phyloP scores from a whole-genome alignment of 2,113 vertebrate genomes.

The Casuarius casuarius region DNA sequence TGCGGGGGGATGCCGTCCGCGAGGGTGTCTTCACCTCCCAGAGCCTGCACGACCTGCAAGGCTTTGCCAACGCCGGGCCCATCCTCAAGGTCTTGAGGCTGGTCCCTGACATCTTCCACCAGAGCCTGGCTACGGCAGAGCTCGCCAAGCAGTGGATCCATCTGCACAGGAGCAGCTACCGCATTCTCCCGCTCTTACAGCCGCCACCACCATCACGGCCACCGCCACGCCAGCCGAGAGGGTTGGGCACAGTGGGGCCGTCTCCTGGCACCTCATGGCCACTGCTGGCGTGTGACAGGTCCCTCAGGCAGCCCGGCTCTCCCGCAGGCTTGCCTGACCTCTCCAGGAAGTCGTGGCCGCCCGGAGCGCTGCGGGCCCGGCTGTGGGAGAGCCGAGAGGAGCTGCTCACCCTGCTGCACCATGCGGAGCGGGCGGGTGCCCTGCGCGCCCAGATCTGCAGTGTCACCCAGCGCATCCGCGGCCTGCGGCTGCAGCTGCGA shows the following conservation, averaged over 20 bases:
- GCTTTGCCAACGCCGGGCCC: background rate
- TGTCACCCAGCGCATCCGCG: background rate
- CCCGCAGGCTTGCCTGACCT: background rate
- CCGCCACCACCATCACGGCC: background rate
- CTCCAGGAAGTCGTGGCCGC: accelerated
- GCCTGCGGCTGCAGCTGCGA: background rate
- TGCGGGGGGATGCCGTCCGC: background rate
- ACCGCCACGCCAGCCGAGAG: background rate
- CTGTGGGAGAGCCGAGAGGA: slow-evolving; percentile 5
- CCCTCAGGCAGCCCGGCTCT: background rate
- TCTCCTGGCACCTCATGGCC: background rate
- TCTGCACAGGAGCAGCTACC: slow-evolving; percentile 17
- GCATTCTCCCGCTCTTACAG: background rate
- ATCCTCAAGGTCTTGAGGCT: slow-evolving; percentile 44
- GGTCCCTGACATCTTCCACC: slow-evolving; percentile 59
- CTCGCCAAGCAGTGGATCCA: slow-evolving; percentile 26
- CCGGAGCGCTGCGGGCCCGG: background rate
- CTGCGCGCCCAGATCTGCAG: background rate
- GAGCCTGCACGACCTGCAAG: background rate
- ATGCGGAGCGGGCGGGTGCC: accelerated
- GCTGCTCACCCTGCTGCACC: slow-evolving; percentile 27
- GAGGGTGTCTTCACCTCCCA: background rate
- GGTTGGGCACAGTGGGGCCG: background rate
- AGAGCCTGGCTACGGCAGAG: slow-evolving; percentile 25
- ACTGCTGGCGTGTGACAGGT: accelerated